Percentiles rank a stretch among this genome's conserved stretches.
phyloP scores from a whole-genome alignment of 2,113 vertebrate genomes.

The Elanoides forficatus region DNA sequence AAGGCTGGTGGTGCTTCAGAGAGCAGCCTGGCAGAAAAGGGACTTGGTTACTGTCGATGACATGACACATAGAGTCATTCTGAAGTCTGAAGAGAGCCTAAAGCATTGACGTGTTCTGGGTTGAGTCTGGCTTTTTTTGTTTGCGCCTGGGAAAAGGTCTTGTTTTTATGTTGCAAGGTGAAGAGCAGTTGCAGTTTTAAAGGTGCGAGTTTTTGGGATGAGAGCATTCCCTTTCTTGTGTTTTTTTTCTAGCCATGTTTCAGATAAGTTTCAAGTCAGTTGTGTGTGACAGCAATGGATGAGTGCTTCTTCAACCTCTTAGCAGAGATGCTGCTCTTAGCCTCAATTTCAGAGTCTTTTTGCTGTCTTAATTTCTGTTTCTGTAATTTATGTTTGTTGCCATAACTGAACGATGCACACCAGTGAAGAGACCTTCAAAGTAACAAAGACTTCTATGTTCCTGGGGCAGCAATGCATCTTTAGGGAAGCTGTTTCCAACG shows the following conservation, averaged over 20 bases:
- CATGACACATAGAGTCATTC: not conserved
- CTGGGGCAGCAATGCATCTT: not conserved
- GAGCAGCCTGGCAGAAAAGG: not conserved
- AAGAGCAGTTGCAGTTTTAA: not conserved
- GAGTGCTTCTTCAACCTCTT: not conserved
- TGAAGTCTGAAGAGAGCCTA: not conserved
- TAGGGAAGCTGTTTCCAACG: not conserved
- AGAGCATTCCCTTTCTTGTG: not conserved
- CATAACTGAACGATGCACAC: fast-evolving
- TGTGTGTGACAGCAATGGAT: not conserved
- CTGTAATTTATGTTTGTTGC: not conserved
- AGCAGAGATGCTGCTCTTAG: not conserved
- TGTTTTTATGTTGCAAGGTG: not conserved
- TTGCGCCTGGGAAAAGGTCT: not conserved
- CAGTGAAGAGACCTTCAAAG: not conserved
- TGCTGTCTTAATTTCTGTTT: not conserved
- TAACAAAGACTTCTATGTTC: not conserved
- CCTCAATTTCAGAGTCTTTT: not conserved
- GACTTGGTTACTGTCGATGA: not conserved
- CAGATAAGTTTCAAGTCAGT: not conserved
- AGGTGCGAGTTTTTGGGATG: not conserved
- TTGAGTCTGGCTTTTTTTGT: not conserved
- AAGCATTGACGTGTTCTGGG: not conserved
- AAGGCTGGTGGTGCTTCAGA: not conserved
- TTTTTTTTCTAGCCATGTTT: not conserved